Conservation (phyloP, 2,113 vertebrate genomes). For the Antechinus flavipes region DNA sequence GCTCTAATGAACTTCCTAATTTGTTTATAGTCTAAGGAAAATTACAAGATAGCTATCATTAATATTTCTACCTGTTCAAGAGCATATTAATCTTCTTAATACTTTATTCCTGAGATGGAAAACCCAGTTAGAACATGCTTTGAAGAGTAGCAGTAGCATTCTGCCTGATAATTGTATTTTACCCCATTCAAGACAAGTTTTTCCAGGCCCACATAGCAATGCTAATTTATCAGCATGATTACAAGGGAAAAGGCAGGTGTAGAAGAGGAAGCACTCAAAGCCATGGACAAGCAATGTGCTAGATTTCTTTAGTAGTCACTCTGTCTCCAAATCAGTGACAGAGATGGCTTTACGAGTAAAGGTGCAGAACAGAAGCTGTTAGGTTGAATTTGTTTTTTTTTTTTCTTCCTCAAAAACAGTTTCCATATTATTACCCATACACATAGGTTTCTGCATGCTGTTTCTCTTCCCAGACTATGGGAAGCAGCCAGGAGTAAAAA, state of each 20-base stretch:
- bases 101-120: neutral
- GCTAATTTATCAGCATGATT: neutral
- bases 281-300: neutral
- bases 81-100: neutral
- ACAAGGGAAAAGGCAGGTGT: neutral
- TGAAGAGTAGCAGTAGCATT: neutral
- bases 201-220: neutral
- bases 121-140: neutral
- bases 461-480: neutral
- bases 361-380: neutral
- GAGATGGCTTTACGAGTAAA: neutral
- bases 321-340: neutral
- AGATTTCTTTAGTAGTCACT: neutral
- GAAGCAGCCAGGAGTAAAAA: neutral
- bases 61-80: neutral
- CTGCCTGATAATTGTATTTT: neutral
- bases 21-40: neutral
- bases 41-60: neutral
- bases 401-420: neutral
- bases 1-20: neutral
- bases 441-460: neutral
- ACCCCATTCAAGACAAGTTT: neutral
- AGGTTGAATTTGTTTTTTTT: neutral
- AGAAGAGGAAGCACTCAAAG: neutral
- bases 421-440: neutral